Conservation (phyloP, 2,888 invertebrate species). For the Augochlorella aurata region DNA sequence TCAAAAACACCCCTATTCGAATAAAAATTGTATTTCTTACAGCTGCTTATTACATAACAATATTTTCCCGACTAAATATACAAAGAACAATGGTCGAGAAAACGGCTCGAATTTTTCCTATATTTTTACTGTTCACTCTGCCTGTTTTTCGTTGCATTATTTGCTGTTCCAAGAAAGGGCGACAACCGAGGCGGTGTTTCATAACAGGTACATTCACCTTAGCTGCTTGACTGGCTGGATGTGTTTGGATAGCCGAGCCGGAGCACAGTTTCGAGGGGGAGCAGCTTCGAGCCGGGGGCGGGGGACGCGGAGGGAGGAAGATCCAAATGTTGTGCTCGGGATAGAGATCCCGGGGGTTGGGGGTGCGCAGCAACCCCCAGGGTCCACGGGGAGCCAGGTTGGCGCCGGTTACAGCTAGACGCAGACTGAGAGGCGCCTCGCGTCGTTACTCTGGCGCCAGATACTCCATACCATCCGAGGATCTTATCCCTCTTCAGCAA, state of each 20-base stretch:
- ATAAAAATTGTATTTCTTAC: no score
- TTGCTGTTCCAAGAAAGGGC: no score
- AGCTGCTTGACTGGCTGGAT: conserved; percentile 6
- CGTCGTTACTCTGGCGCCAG: conserved; percentile 73
- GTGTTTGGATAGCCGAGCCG: conserved; percentile 46
- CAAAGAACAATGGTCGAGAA: no score
- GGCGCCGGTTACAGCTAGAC: conserved; percentile 74
- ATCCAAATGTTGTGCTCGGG: conserved; percentile 23
- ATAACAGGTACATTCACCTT: no score
- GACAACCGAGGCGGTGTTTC: no score
- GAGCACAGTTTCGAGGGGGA: conserved; percentile 7
- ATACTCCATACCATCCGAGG: conserved; percentile 52
- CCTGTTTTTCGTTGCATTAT: no score
- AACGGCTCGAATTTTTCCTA: no score
- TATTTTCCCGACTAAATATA: no score
- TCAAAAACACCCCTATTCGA: no score
- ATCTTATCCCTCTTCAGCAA: conserved; percentile 2
- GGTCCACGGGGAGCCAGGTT: conserved; percentile 65
- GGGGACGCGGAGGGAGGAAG: conserved; percentile 16
- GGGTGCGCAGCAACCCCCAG: conserved; percentile 1
- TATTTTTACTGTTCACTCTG: no score
- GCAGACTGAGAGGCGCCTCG: conserved; percentile 73
- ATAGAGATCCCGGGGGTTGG: conserved; percentile 35
- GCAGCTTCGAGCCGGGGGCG: background rate
- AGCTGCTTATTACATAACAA: no score